Base-by-base conservation (phyloP, 2,888 invertebrate species). In the Congeria kusceri region DNA sequence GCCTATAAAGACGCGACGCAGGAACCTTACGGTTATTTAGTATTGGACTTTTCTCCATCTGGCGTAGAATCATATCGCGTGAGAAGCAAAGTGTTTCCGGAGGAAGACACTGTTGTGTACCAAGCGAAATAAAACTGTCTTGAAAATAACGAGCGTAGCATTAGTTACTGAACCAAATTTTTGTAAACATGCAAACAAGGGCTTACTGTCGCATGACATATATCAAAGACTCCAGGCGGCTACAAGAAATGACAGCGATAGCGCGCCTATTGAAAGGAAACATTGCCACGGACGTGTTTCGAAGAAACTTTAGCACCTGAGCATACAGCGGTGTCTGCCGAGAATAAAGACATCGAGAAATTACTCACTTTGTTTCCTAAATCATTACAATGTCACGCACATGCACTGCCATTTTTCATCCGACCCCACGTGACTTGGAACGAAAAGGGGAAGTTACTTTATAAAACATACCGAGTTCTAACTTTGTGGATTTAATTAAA, bases 31-130 rank as follows among this genome's bases (percentile, higher is more conserved):
- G 73, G 79, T 15, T 83, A 83, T 62, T 46, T 83, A 25, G 76
- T 83, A 9, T 66, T 79, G 39, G 79, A 79, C 64, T 68, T 83
- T 58, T 78, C 82, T 3, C 68, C 72, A 0, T 18, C 32, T 1
- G 56, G 27, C 76, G 67, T 74, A 72, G 3, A 70, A 46, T 13
- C n/a, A n/a, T n/a, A n/a, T n/a, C n/a, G n/a, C n/a, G n/a, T n/a
- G n/a, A n/a, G n/a, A n/a, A n/a, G n/a, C n/a, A n/a, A n/a, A n/a
- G n/a, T n/a, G n/a, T n/a, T n/a, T n/a, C n/a, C n/a, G n/a, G n/a
- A n/a, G n/a, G 78, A 79, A 67, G 73, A 76, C 32, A 74, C 81
- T 4, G 29, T 82, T n/a, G 57, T 80, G 15, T 80, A 80, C 44
- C 70, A 23, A 44, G 18, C 25, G 15, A 47, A 67, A 73, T 73